Conservation (phyloP, 2,888 invertebrate genomes). For the Hydrotaea cyrtoneurina region DNA sequence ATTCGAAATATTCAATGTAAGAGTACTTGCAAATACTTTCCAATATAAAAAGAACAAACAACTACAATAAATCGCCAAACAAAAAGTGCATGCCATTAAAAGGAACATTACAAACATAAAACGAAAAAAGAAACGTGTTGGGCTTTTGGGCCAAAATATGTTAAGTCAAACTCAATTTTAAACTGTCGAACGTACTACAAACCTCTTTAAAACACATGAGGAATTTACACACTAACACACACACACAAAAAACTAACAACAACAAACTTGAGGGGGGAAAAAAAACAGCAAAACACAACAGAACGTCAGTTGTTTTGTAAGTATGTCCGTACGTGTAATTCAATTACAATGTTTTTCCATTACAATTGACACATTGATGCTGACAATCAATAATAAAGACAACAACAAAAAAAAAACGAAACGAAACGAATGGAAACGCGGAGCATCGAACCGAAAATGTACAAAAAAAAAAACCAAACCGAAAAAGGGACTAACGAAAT, state of each 20-base stretch:
- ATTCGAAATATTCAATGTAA: background rate
- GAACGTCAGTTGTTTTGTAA: too few species aligned
- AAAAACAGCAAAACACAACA: background rate
- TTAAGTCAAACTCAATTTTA: slow-evolving; percentile 3
- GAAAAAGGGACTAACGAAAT: background rate
- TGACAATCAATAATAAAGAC: slow-evolving; percentile 40
- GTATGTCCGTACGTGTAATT: slow-evolving; percentile 18
- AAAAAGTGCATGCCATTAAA: background rate
- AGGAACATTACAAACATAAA: background rate
- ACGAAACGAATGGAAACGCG: background rate
- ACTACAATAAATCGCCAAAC: background rate
- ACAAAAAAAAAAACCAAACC: background rate
- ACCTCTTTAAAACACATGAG: background rate
- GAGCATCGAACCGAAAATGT: background rate
- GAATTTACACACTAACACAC: too few species aligned
- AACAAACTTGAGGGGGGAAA: background rate
- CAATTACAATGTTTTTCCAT: slow-evolving; percentile 41
- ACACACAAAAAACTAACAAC: background rate
- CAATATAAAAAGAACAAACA: background rate
- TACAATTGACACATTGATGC: slow-evolving; percentile 43
- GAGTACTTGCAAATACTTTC: background rate
- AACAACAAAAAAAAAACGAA: background rate
- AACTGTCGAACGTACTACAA: background rate
- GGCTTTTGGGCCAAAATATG: background rate
- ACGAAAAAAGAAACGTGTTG: background rate